Percentiles rank a stretch among this genome's conserved stretches.
Evolutionary conservation across 30 jellyfish, hydroid and myxozoan genomes (phyloP).

Genomic region (Phacellophora camtschatica): DNA sequence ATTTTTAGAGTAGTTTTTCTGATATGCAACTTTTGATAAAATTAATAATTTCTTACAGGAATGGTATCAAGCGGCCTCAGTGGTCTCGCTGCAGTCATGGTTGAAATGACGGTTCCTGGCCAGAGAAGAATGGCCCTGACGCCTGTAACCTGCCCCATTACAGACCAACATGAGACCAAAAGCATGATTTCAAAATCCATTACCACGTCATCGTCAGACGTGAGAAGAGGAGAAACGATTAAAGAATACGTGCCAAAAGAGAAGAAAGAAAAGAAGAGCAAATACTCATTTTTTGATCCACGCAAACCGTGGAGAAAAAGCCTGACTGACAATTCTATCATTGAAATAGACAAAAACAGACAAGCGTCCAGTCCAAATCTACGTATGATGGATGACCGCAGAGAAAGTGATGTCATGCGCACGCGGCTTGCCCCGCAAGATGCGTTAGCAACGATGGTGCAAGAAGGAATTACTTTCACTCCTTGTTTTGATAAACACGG

Average conservation of each 20-base stretch:
- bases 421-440: slow-evolving; percentile 11
- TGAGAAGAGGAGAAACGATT: neutral
- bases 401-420: slow-evolving; percentile 17
- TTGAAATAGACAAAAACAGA: neutral
- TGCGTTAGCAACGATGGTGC: neutral
- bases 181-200: slow-evolving; percentile 10
- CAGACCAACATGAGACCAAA: slow-evolving; percentile 39
- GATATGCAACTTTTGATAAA: neutral
- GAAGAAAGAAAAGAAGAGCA: neutral
- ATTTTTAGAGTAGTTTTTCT: neutral
- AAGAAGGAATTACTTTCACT: slow-evolving; percentile 12
- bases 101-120: slow-evolving; percentile 87
- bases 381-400: slow-evolving; percentile 14
- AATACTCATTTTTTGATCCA: neutral
- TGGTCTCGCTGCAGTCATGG: slow-evolving; percentile 79
- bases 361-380: slow-evolving; percentile 36
- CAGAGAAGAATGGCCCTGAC: slow-evolving; percentile 76
- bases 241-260: slow-evolving; percentile 2
- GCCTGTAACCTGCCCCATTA: slow-evolving; percentile 63
- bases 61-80: slow-evolving; percentile 67
- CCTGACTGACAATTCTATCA: neutral
- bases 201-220: slow-evolving; percentile 24
- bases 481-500: slow-evolving; percentile 7
- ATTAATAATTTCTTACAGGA: slow-evolving; percentile 11
- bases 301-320: slow-evolving; percentile 26